Base-by-base conservation (phyloP, 1,140 invertebrate species). In the Drosophila albomicans region DNA sequence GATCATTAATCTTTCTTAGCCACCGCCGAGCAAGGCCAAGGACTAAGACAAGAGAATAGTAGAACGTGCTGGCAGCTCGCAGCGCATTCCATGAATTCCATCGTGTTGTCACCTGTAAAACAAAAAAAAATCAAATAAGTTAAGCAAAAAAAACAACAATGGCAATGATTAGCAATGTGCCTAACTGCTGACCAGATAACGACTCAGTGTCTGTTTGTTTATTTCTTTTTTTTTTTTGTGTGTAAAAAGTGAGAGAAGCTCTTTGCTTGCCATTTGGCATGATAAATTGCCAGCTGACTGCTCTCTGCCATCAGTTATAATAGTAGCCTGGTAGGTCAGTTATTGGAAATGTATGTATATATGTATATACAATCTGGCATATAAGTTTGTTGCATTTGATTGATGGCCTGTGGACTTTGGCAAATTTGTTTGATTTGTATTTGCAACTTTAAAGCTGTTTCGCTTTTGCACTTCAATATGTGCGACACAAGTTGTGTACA, bases 1-100 rank as follows among this genome's bases (percentile, higher is more conserved):
- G 62, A 87, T 75, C 84, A 87, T 87, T 87, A 87, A 87, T 87
- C 85, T 87, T 89, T 69, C 84, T 84, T 75, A 79, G 71, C 61
- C 52, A 41, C 48, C 58, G 35, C 46, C 59, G 45, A 45, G 43
- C 49, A 64, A 64, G 59, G 67, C 58, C 73, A 35, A 63, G 66
- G n/a, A 49, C 32, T 25, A 32, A 51, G 15, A 46, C 15, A 15
- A 35, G 48, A 64, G 30, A 30, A n/a, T 38, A 59, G 67, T 38
- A 59, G 67, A 28, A 59, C 59, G 68, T 75, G 59, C 52, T 64
- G 1, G 35, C 56, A 70, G 66, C 32, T 75, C 35, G 25, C 13
- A 48, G 49, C 15, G 25, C 48, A 76, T 76, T 65, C 56, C 35
- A 56, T 38, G 62, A 63, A 76, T 72, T 66, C 56, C 61, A 66